phyloP scores from a whole-genome alignment of 1,140 invertebrate genomes.

The Apis laboriosa region DNA sequence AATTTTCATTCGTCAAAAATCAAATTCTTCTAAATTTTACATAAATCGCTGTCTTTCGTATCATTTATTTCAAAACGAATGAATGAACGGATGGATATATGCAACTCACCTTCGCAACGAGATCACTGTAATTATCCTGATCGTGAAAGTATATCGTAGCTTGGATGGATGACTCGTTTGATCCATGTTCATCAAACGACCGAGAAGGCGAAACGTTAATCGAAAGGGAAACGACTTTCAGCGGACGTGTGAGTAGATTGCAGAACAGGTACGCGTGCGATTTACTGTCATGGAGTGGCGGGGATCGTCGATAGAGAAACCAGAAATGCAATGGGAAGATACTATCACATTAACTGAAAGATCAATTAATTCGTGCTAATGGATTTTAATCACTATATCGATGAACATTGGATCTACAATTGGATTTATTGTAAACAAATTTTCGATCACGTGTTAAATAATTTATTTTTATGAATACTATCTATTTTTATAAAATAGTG shows the following conservation, averaged over 20 bases:
- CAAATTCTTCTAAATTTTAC: not conserved
- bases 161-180: not conserved
- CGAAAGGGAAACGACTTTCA: constrained; percentile 59
- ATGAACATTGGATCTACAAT: not conserved
- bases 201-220: constrained; percentile 43
- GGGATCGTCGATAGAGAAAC: constrained; percentile 49
- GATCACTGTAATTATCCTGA: constrained; percentile 31
- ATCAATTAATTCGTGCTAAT: constrained; percentile 71
- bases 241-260: constrained; percentile 46
- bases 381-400: constrained; percentile 60
- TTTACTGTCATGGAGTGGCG: constrained; percentile 27
- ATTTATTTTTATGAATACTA: too few relatives aligned
- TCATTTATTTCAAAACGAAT: not conserved
- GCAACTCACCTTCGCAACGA: constrained; percentile 14
- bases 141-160: not conserved
- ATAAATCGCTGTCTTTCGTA: not conserved
- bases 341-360: constrained; percentile 58
- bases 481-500: too few relatives aligned
- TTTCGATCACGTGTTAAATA: too few relatives aligned
- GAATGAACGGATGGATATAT: not conserved
- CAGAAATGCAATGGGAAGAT: constrained; percentile 52
- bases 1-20: constrained; percentile 1
- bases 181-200: constrained; percentile 26
- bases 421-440: not conserved
- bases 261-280: constrained; percentile 34